phyloP scores from a whole-genome alignment of 2,797 vertebrate genomes.

The Gallinago stenura region DNA sequence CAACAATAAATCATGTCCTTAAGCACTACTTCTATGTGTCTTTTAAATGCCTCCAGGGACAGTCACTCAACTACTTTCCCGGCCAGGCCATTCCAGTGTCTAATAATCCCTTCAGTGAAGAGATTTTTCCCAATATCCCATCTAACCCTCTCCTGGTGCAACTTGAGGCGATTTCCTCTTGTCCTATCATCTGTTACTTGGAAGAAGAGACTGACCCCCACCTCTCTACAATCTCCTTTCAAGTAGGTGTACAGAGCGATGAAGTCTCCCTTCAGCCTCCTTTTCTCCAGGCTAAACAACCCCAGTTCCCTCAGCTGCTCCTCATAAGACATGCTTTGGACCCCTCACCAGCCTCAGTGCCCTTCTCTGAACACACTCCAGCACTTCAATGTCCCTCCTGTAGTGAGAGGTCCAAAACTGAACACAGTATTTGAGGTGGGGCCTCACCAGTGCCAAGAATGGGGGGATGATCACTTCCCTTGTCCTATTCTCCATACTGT shows the following conservation, averaged over 20 bases:
- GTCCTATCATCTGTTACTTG: background rate
- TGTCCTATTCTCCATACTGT: background rate
- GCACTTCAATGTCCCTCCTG: background rate
- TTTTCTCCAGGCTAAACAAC: background rate
- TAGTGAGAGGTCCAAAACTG: background rate
- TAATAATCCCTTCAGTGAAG: background rate
- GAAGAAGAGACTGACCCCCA: background rate
- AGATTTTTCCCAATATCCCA: background rate
- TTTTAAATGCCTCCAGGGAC: background rate
- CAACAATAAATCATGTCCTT: background rate
- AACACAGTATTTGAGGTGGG: rapidly evolving
- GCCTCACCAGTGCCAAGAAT: background rate
- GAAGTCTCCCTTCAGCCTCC: background rate
- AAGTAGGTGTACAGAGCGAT: background rate
- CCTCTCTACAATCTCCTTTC: background rate
- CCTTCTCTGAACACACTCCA: background rate
- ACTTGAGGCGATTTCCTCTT: background rate
- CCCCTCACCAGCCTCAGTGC: background rate
- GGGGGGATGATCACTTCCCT: background rate
- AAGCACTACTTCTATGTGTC: background rate
- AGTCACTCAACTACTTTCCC: too few relatives aligned
- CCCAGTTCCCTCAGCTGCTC: background rate
- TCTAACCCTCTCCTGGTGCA: background rate
- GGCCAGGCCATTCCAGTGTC: background rate
- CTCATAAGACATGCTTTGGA: background rate